Evolutionary conservation across 2,888 invertebrate species (phyloP), one percentile per base, ranked within the genome.

Genomic region (Torymus texanus): DNA sequence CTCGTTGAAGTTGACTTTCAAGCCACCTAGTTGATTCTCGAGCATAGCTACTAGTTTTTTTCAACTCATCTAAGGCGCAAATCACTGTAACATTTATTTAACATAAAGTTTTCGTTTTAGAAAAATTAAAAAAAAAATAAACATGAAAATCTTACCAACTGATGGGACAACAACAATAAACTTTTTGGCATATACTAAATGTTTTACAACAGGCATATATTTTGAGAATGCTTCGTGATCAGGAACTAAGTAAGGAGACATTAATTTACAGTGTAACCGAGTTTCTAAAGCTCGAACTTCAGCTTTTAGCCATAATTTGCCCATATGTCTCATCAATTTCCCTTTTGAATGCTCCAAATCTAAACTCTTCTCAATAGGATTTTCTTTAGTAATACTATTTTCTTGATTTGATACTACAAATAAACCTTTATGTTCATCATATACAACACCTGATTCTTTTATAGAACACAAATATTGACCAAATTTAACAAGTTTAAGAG

Each of bases 11-110:
- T 88, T 97, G 97, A 56, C 93, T 92, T 90, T 98, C 98, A 82
- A 98, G 91, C 97, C 97, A 98, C 83, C 98, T 95, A 80, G 97
- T 98, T 3, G 97, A 97, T 88, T 97, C 97, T 72, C 98, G 93
- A 0, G 97, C 97, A 82, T 94, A 93, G 83, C 94, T 94, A 86
- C 95, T 95, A 83, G 95, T 95, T 80, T 96, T 95, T 91, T 98
- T 98, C 85, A 97, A 91, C 85, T 96, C 95, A 89, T 98, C 98
- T 88, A 98, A 91, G 82, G 96, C 95, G 85, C 96, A 96, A 78
- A 98, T 93, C 82, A 97, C 97, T 97, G 91, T 13, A 92, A 92
- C 85, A 86, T 62, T 16, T 66, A 70, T 65, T 70, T 59, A 58
- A 66, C 21, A 29, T 58, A 51, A 51, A 67, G 14, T 18, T 59